A percentile compares a stretch with the other conserved stretches of the same genome.
phyloP scores from a whole-genome alignment of 2,797 vertebrate species.

The Eulemur albifrons region DNA sequence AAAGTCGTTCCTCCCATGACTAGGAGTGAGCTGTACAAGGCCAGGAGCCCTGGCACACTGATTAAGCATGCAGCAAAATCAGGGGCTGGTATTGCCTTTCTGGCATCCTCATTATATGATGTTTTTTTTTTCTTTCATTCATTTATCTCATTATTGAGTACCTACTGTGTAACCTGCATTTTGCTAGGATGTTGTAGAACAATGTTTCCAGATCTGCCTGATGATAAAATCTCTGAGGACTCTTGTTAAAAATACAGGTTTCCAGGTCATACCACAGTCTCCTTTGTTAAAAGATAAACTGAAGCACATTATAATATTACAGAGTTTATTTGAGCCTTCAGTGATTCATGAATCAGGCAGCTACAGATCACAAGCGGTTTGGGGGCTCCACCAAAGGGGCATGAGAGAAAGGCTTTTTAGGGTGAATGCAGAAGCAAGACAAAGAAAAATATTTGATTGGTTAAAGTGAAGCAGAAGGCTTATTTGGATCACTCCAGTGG shows the following conservation, averaged over 20 bases:
- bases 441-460: not conserved
- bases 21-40: not conserved
- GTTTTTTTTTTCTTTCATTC: not conserved
- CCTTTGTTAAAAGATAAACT: not conserved
- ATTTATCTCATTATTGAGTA: not conserved
- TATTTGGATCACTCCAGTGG: not conserved
- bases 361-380: not conserved
- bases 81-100: not conserved
- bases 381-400: not conserved
- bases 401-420: not conserved
- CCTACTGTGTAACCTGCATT: not conserved
- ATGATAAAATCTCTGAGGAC: not conserved
- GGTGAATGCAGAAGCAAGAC: not conserved
- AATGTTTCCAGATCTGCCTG: not conserved
- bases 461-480: not conserved
- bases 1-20: not conserved
- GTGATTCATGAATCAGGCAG: not conserved
- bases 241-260: slow-evolving; percentile 12
- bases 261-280: not conserved
- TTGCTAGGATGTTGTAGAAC: not conserved
- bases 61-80: not conserved
- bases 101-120: not conserved
- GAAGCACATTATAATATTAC: not conserved
- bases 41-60: not conserved
- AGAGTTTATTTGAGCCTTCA: not conserved